Conservation (phyloP, 1,140 invertebrate genomes). For the Rhizoglyphus robini region DNA sequence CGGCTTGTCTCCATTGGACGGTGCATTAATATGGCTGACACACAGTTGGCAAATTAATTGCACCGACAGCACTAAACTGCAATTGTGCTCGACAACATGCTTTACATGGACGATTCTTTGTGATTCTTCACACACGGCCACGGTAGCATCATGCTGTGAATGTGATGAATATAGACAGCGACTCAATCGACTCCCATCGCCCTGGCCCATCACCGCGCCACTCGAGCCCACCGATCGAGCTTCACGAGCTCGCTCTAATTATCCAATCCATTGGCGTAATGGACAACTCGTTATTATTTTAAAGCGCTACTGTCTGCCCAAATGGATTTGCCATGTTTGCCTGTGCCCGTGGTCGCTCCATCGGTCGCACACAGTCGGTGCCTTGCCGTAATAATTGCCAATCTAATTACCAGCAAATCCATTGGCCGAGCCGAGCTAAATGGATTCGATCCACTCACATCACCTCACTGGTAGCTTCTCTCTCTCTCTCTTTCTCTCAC, state of each 20-base stretch:
- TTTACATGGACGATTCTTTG: background rate
- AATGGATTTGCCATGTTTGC: background rate
- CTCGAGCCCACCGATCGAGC: background rate
- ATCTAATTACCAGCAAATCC: constrained; percentile 9
- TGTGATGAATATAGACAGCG: constrained; percentile 1
- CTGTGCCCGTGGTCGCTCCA: too few species aligned
- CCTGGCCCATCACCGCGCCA: background rate
- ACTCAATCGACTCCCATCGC: background rate
- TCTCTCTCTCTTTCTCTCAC: background rate
- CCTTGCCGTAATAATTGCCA: constrained; percentile 12
- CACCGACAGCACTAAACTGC: background rate
- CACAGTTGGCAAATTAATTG: constrained; percentile 2
- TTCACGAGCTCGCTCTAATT: background rate
- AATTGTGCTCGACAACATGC: background rate
- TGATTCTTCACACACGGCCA: constrained; percentile 5
- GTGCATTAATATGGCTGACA: background rate
- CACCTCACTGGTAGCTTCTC: background rate
- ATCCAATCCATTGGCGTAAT: background rate
- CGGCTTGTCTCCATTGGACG: background rate
- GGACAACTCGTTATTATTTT: background rate
- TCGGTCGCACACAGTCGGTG: too few species aligned
- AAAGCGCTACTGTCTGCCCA: background rate
- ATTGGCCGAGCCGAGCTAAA: background rate
- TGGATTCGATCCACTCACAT: background rate
- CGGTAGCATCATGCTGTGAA: constrained; percentile 8